Base-by-base conservation (phyloP, 2,888 invertebrate species). In the Cistogaster globosa region DNA sequence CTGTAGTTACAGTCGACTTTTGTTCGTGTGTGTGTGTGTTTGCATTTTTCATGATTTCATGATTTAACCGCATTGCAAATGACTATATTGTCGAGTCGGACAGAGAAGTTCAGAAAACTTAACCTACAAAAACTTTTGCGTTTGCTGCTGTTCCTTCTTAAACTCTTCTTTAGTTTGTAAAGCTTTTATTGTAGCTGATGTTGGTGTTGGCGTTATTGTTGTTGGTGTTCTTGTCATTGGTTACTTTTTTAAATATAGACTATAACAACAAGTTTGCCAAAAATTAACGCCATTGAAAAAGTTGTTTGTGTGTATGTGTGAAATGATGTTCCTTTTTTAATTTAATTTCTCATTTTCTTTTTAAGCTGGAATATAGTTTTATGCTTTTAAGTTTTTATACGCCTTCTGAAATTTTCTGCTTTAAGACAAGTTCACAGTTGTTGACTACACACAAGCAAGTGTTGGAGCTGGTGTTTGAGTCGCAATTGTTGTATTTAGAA, bases 211-310 rank as follows among this genome's bases (percentile, higher is more conserved):
- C 60, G 79, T n/a, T 45, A 55, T 20, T 57, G n/a, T n/a, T n/a
- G 75, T 63, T 60, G 55, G 62, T 63, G 74, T n/a, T 63, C 42
- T 63, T 76, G 75, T 82, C 63, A 63, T 71, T 85, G 74, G 48
- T 53, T 58, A 63, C 62, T n/a, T n/a, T n/a, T n/a, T n/a, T n/a
- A n/a, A n/a, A 20, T 62, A 63, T 65, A 75, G 78, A 74, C 68
- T 62, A 63, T 85, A 78, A 85, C 81, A 74, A 85, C 81, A 85
- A 85, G 58, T 85, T 82, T 78, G 77, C 78, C 81, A 82, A 81
- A 85, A 79, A 75, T 85, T 78, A 78, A 78, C 78, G 82, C 85
- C 85, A 71, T 82, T 60, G 78, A 79, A 84, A 78, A 82, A 82
- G 78, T 81, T 79, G n/a, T n/a, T n/a, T n/a, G n/a, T n/a, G n/a